Evolutionary conservation across 2,797 vertebrate species (phyloP).

Genomic region (Sebastes hopkinsi): DNA sequence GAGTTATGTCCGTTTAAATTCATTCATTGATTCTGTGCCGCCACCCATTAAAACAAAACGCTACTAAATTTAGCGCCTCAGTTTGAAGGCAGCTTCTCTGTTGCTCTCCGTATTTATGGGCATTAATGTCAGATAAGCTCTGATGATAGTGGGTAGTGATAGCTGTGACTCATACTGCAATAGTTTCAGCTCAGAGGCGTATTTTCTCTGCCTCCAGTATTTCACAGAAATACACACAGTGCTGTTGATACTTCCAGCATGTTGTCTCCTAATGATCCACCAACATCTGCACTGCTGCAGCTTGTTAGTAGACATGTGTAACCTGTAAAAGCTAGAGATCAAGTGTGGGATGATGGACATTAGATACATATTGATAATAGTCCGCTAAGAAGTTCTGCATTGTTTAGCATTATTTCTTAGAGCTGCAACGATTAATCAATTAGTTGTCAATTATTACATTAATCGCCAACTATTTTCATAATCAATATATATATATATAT

Average conservation of each 20-base stretch:
- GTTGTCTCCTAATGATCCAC: neutral
- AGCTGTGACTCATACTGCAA: neutral
- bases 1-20: neutral
- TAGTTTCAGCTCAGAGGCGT: neutral
- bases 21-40: neutral
- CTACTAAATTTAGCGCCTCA: neutral
- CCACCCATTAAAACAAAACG: neutral
- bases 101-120: neutral
- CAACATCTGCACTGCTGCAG: neutral
- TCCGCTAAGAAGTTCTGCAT: neutral
- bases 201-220: neutral
- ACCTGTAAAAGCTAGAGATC: neutral
- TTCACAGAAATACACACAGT: neutral
- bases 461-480: too few relatives aligned
- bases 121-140: neutral
- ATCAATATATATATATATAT: too few relatives aligned
- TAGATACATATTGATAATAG: neutral
- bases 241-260: neutral
- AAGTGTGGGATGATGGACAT: neutral
- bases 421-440: too few relatives aligned
- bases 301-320: neutral
- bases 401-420: neutral
- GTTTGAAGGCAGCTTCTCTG: neutral
- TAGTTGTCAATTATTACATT: too few relatives aligned
- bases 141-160: neutral